phyloP scores from a whole-genome alignment of 2,113 vertebrate species.

The Myodes glareolus region DNA sequence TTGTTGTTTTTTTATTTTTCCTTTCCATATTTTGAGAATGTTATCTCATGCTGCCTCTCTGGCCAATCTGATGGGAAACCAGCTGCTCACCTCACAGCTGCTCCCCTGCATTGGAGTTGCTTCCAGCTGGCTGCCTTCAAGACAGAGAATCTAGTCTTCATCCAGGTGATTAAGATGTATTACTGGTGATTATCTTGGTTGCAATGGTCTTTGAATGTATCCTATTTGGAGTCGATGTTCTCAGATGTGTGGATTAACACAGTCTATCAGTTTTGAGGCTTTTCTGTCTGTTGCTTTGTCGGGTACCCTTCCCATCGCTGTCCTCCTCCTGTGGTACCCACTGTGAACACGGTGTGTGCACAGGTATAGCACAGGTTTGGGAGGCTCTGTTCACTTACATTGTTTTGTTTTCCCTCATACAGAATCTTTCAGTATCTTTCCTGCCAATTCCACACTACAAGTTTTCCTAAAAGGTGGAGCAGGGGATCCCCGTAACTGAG shows the following conservation, averaged over 20 bases:
- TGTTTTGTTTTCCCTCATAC: background rate
- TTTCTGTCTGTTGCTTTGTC: background rate
- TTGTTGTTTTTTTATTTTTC: no score
- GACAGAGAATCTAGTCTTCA: background rate
- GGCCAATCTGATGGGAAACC: background rate
- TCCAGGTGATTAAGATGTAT: background rate
- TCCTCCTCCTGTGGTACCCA: background rate
- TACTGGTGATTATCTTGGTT: no score
- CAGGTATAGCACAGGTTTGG: no score
- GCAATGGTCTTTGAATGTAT: background rate
- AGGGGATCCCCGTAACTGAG: background rate
- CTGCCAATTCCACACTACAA: no score
- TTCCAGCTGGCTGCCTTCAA: background rate
- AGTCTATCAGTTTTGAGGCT: background rate
- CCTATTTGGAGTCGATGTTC: background rate
- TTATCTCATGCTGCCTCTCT: background rate
- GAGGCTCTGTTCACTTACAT: background rate
- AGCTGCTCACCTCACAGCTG: background rate
- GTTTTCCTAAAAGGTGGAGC: background rate
- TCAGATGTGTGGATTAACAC: background rate
- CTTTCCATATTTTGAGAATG: background rate
- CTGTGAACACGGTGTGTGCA: no score
- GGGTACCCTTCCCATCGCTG: no score
- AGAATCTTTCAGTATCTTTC: background rate
- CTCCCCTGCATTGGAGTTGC: background rate